These are phyloP conservation scores for Lepilemur ruficaudatus DNA, from an alignment of 2,797 vertebrate genomes.

Conservation along the genomic window DNA sequence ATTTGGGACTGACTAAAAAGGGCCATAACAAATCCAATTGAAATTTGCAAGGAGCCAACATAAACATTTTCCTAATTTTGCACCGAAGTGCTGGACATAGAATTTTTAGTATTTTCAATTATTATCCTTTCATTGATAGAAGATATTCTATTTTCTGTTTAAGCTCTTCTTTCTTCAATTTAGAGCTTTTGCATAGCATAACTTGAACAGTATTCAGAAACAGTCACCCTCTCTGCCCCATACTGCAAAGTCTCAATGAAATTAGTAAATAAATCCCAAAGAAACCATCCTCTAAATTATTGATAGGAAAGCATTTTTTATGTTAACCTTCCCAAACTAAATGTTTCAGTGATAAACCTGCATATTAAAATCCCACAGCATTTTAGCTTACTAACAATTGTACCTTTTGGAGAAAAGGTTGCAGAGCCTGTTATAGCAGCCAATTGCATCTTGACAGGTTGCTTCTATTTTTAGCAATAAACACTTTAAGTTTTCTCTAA, in stretches of 20 bases:
- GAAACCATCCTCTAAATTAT: not conserved
- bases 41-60: not conserved
- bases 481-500: not conserved
- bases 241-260: not conserved
- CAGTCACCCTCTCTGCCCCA: not conserved
- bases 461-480: conserved; percentile 44
- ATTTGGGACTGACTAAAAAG: not conserved
- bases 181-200: not conserved
- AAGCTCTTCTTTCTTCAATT: not conserved
- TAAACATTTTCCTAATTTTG: not conserved
- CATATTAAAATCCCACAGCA: not conserved
- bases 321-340: not conserved
- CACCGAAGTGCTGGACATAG: not conserved
- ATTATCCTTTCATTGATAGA: not conserved
- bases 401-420: not conserved
- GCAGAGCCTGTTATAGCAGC: not conserved
- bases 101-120: not conserved
- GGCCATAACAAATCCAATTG: not conserved
- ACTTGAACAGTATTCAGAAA: not conserved
- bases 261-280: not conserved
- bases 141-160: not conserved
- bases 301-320: not conserved
- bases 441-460: not conserved
- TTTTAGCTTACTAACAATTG: not conserved
- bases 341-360: not conserved